A percentile compares a stretch with the other conserved stretches of the same genome.
Evolutionary conservation across 92 coral and sea anemone genomes (phyloP).

Genomic region (Actinernus sp.): DNA sequence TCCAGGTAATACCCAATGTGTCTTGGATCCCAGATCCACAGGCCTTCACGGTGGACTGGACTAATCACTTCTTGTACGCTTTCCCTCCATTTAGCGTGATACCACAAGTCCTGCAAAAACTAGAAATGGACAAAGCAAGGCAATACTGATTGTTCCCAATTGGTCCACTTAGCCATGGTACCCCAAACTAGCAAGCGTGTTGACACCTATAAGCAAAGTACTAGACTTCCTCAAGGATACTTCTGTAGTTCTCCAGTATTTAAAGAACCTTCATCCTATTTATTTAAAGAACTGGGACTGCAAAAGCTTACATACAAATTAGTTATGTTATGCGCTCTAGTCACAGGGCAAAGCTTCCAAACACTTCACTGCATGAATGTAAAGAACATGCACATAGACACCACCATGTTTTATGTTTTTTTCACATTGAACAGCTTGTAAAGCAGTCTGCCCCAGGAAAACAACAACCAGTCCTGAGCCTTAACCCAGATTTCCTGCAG

Average conservation of each 20-base stretch:
- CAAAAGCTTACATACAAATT: too few relatives aligned
- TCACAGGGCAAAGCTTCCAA: too few relatives aligned
- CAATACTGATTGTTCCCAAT: slow-evolving; percentile 47
- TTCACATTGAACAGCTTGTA: too few relatives aligned
- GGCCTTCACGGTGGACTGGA: slow-evolving; percentile 51
- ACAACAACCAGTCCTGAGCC: too few relatives aligned
- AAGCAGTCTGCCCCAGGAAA: too few relatives aligned
- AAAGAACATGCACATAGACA: too few relatives aligned
- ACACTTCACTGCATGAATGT: too few relatives aligned
- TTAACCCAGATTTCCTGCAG: too few relatives aligned
- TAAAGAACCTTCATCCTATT: neutral
- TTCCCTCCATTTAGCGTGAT: slow-evolving; percentile 37
- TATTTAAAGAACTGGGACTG: too few relatives aligned
- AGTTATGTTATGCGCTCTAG: too few relatives aligned
- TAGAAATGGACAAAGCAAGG: slow-evolving; percentile 42
- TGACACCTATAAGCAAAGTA: too few relatives aligned
- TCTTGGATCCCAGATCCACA: slow-evolving; percentile 58
- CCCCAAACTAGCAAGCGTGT: slow-evolving; percentile 46
- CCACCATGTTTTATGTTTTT: too few relatives aligned
- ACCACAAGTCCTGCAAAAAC: slow-evolving; percentile 30
- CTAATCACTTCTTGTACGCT: neutral
- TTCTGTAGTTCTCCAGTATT: neutral
- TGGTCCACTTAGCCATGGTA: slow-evolving; percentile 72
- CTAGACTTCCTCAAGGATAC: slow-evolving; percentile 3
- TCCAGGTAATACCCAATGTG: slow-evolving; percentile 30